Evolutionary conservation across 1,140 invertebrate genomes (phyloP).

Genomic region (Dysdera silvatica): DNA sequence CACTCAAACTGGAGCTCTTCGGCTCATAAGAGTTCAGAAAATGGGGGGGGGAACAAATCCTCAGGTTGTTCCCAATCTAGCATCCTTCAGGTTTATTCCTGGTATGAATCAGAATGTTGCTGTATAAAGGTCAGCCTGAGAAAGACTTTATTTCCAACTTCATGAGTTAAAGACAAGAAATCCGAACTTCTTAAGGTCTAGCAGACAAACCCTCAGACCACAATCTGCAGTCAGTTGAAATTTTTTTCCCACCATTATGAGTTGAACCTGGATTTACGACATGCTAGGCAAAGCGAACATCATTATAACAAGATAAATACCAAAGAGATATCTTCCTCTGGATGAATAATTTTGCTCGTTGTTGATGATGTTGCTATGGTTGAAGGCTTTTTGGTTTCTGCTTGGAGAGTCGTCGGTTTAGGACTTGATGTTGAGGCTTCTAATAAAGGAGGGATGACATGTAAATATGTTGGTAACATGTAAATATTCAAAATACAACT

Average conservation of each 20-base stretch:
- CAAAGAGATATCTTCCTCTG: slow-evolving; percentile 82
- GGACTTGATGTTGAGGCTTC: slow-evolving; percentile 22
- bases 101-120: no score
- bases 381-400: not conserved
- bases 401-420: slow-evolving; percentile 8
- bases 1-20: no score
- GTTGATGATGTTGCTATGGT: slow-evolving; percentile 58
- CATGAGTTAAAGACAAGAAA: not conserved
- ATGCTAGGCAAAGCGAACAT: not conserved
- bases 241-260: not conserved
- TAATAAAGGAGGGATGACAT: not conserved
- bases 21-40: no score
- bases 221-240: not conserved
- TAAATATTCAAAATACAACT: no score
- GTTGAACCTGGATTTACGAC: not conserved
- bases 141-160: not conserved
- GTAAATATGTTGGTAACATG: not conserved
- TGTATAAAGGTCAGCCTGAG: not conserved
- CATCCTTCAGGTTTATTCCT: no score
- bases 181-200: not conserved
- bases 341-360: slow-evolving; percentile 85
- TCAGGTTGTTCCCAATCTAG: no score
- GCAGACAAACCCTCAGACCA: no score
- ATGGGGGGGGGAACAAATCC: no score
- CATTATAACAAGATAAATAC: slow-evolving; percentile 46